These are phyloP conservation scores for Serilophus lunatus DNA, from an alignment of 2,113 vertebrate genomes.

Conservation along the genomic window DNA sequence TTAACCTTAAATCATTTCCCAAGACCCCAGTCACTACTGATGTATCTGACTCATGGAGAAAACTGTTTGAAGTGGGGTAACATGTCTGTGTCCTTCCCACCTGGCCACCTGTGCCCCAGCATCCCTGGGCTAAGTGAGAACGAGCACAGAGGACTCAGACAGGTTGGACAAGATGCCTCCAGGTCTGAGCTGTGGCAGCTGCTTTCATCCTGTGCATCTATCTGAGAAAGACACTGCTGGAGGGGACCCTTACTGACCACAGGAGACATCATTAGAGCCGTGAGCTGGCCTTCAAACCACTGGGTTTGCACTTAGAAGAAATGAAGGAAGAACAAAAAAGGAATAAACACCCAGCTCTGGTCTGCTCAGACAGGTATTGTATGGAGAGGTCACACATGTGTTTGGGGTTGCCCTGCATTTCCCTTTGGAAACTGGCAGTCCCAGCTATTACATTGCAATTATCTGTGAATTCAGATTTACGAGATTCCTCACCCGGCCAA, in stretches of 20 bases:
- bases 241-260: neutral
- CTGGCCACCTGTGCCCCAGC: neutral
- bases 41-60: neutral
- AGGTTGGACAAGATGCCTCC: neutral
- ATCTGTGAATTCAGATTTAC: neutral
- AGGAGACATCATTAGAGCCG: neutral
- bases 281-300: neutral
- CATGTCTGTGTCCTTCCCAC: neutral
- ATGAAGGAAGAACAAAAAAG: neutral
- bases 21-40: neutral
- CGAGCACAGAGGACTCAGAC: neutral
- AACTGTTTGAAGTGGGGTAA: neutral
- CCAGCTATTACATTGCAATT: neutral
- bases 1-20: constrained; percentile 23
- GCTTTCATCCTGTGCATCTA: neutral
- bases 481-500: neutral
- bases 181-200: neutral
- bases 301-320: neutral
- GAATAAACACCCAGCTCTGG: neutral
- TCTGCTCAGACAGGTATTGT: neutral
- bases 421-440: neutral
- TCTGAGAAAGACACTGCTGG: neutral
- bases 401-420: neutral
- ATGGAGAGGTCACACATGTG: neutral
- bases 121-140: neutral